phyloP scores from a whole-genome alignment of 2,113 vertebrate species.

The Thalassarche chlororhynchos region DNA sequence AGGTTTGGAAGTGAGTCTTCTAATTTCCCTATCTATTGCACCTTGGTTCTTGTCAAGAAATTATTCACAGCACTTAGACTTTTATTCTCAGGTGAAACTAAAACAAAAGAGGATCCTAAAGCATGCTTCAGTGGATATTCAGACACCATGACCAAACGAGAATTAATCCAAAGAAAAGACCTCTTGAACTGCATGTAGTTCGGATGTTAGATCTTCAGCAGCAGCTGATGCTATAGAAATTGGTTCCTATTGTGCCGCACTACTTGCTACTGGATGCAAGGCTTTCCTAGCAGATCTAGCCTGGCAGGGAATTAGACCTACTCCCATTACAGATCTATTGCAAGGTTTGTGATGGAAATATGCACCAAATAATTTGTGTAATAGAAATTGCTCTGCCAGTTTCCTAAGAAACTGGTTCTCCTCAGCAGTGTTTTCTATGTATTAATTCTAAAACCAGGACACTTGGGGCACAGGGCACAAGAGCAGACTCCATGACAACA shows the following conservation, averaged over 20 bases:
- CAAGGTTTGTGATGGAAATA: not conserved
- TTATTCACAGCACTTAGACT: not conserved
- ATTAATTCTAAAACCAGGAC: not conserved
- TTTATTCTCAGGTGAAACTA: not conserved
- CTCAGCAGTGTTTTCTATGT: not conserved
- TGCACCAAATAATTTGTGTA: not conserved
- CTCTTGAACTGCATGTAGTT: not conserved
- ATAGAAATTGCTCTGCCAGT: not conserved
- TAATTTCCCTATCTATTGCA: not conserved
- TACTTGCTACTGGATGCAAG: not conserved
- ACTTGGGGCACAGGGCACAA: not conserved
- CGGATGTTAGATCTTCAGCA: not conserved
- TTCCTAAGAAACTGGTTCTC: not conserved
- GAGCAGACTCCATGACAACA: not conserved
- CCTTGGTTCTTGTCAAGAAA: not conserved
- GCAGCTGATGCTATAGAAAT: not conserved
- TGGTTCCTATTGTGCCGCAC: not conserved
- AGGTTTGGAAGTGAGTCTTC: not conserved
- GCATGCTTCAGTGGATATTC: not conserved
- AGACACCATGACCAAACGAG: not conserved
- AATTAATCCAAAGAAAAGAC: not conserved
- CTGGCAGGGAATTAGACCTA: not conserved
- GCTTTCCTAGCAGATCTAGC: not conserved
- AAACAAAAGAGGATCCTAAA: not conserved
- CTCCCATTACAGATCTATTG: not conserved